Conservation (phyloP, 2,888 invertebrate genomes). For the Acanthoscelides obtectus region DNA sequence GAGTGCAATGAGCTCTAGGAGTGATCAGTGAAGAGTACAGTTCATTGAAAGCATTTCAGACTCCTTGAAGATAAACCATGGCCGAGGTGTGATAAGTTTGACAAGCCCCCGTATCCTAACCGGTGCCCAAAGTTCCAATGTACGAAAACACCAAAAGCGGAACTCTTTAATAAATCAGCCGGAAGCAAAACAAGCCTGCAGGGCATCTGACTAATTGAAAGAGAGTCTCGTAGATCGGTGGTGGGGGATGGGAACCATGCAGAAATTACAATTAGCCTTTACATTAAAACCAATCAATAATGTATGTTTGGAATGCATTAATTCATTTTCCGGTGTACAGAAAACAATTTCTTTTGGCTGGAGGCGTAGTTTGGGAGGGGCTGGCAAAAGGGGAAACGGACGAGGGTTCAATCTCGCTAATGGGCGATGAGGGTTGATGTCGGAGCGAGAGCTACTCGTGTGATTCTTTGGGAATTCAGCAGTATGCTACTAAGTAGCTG, state of each 20-base stretch:
- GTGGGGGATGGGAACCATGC: conserved; percentile 20
- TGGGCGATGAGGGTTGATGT: conserved; percentile 42
- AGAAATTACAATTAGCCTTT: conserved; percentile 46
- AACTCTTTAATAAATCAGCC: conserved; percentile 4
- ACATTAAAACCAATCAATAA: conserved; percentile 42
- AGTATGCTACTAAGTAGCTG: conserved; percentile 39
- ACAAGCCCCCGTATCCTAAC: conserved; percentile 1
- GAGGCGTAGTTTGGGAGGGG: conserved; percentile 41
- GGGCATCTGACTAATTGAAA: conserved; percentile 8
- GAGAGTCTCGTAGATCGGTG: no score
- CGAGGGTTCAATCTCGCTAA: conserved; percentile 47
- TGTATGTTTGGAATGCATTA: conserved; percentile 48
- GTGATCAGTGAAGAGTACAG: no score
- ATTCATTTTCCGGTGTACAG: conserved; percentile 46
- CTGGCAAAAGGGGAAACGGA: conserved; percentile 22
- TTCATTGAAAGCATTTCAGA: no score
- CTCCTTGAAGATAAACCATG: no score
- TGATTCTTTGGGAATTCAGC: conserved; percentile 43
- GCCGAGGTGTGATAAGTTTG: no score
- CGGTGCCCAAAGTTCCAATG: conserved; percentile 3
- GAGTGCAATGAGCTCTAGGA: no score
- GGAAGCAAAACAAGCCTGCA: conserved; percentile 9
- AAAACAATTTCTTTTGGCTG: conserved; percentile 45
- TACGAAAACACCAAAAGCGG: background rate
- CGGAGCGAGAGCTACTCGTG: conserved; percentile 36